Percentiles rank a stretch among this genome's conserved stretches.
phyloP scores from a whole-genome alignment of 2,113 vertebrate species.

The Hydrochoerus hydrochaeris region DNA sequence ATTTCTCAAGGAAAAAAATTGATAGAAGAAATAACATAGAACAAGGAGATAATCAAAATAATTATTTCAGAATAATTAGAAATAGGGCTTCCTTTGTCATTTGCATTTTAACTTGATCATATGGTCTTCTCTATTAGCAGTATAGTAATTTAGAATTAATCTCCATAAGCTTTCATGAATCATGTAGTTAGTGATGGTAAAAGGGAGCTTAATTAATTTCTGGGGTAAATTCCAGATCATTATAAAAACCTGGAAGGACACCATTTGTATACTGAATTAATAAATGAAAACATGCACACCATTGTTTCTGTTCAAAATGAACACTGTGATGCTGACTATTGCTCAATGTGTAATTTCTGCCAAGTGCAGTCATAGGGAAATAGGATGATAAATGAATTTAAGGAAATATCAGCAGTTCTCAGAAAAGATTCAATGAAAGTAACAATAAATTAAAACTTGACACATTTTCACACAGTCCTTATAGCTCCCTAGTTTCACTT shows the following conservation, averaged over 20 bases:
- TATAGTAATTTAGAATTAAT: conserved; percentile 60
- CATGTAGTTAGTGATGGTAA: conserved; percentile 40
- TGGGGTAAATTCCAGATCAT: conserved; percentile 69
- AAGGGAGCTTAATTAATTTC: conserved; percentile 72
- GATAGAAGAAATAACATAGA: not conserved
- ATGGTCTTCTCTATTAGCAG: conserved; percentile 14
- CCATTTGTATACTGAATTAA: conserved; percentile 65
- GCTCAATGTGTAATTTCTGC: conserved; percentile 1
- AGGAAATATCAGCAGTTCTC: not conserved
- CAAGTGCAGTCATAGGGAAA: not conserved
- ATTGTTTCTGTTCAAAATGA: conserved; percentile 48
- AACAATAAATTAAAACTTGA: not conserved
- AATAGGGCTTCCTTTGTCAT: not conserved
- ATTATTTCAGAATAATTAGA: conserved; percentile 55
- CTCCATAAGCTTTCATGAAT: conserved; percentile 55
- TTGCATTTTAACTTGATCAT: conserved; percentile 51
- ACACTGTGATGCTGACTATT: not conserved
- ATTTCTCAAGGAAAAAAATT: not conserved
- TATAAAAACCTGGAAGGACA: conserved; percentile 46
- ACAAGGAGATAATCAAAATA: not conserved
- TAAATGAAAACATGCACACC: conserved; percentile 18
- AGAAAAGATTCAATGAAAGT: not conserved
- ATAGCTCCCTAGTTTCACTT: not conserved
- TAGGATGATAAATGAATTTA: conserved; percentile 19
- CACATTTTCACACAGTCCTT: not conserved